Percentiles rank a stretch among this genome's conserved stretches.
phyloP scores from a whole-genome alignment of 2,888 invertebrate species.

The Hydrotaea diabolus region DNA sequence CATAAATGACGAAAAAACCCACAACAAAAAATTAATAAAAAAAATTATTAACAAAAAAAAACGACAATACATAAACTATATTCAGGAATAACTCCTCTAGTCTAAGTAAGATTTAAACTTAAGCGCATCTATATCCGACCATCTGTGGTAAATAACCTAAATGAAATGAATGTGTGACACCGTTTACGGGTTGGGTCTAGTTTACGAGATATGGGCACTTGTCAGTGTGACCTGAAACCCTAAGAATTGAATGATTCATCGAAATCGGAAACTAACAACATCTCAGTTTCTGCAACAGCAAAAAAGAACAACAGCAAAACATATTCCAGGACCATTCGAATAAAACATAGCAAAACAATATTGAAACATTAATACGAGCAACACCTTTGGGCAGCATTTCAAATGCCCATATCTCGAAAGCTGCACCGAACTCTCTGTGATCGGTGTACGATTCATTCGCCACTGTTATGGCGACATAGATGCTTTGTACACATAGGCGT shows the following conservation, averaged over 20 bases:
- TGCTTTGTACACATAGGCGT: not conserved
- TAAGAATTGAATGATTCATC: not conserved
- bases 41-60: not conserved
- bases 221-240: not conserved
- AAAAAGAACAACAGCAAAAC: too few species aligned
- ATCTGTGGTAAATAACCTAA: not conserved
- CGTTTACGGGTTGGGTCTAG: constrained; percentile 16
- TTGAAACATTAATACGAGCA: not conserved
- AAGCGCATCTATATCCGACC: not conserved
- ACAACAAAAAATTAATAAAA: not conserved
- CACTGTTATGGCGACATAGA: not conserved
- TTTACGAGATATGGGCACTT: constrained; percentile 22
- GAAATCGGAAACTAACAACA: too few species aligned
- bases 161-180: constrained; percentile 7
- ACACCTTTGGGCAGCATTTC: not conserved
- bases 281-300: too few species aligned
- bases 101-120: not conserved
- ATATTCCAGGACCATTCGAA: not conserved
- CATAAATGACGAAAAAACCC: not conserved
- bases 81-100: not conserved
- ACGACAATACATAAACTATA: not conserved
- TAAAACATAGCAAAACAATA: not conserved
- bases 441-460: constrained; percentile 17
- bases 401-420: constrained; percentile 12
- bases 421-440: constrained; percentile 29